Evolutionary conservation across 2,113 vertebrate species (phyloP), one percentile per base, ranked within the genome.

Genomic region (Cisticola juncidis): DNA sequence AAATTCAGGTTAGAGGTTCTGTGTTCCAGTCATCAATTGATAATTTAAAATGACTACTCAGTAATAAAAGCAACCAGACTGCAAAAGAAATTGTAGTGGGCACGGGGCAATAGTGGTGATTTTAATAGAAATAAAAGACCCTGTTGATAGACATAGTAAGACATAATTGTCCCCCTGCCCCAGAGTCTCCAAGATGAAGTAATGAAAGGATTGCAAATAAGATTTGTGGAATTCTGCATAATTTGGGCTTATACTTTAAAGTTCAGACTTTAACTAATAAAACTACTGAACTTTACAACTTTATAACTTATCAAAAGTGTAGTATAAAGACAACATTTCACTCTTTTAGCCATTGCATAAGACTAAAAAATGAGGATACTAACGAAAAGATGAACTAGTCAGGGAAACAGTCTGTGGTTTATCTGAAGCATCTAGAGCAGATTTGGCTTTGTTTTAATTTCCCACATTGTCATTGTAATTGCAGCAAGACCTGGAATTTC

Each of bases 151-250:
- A 29, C 2, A 19, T 5, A 29, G 5, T 3, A 40, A 47, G 9
- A 19, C 6, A 48, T 1, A 53, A 3, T 11, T 31, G 5, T 9
- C 2, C 8, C 3, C 4, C 17, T 33, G 5, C 5, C 16, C 10
- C n/a, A 57, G 1, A 15, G 2, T 25, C 19, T 47, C 24, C n/a
- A 51, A 45, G 11, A 21, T 23, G 4, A 11, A 78, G 5, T 23
- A 72, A 45, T 42, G 14, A 38, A 72, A 81, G 3, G 7, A 48
- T 24, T 87, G 9, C 2, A 54, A 79, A 57, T 19, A 31, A 8
- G 4, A 69, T 53, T 61, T 66, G 12, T 21, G 40, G 19, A 77
- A 60, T 88, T 57, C 9, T 65, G 13, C 4, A 16, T 26, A 14
- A 60, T 47, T 35, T 42, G 0, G 31, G 14, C 8, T 61, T 8